Evolutionary conservation across 2,888 invertebrate genomes (phyloP).

Genomic region (Muschampia plurimacula): DNA sequence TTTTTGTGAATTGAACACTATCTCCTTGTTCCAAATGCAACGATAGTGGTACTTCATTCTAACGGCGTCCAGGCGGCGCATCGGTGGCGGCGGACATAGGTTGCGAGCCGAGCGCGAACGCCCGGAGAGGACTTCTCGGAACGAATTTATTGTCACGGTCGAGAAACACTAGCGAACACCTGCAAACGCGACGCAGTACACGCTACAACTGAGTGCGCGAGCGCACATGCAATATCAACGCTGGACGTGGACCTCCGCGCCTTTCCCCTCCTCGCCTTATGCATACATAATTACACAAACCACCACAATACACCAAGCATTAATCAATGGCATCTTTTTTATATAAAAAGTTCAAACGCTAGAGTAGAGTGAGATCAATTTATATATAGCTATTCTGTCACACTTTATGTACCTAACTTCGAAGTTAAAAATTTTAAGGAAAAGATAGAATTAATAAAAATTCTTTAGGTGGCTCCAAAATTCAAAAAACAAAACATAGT

Average conservation of each 20-base stretch:
- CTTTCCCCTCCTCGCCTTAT: constrained; percentile 46
- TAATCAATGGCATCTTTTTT: background rate
- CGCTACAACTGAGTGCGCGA: constrained; percentile 66
- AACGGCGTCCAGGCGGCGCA: constrained; percentile 79
- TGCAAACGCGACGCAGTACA: constrained; percentile 72
- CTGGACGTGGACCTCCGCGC: constrained; percentile 46
- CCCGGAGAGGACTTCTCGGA: constrained; percentile 69
- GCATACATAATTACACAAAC: no score
- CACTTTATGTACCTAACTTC: no score
- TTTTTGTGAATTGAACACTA: no score
- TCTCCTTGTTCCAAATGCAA: constrained; percentile 97
- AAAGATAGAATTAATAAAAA: no score
- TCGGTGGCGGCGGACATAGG: constrained; percentile 81
- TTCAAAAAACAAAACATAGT: no score
- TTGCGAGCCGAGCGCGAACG: constrained; percentile 77
- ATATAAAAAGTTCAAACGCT: background rate
- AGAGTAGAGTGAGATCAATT: no score
- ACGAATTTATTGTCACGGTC: constrained; percentile 83
- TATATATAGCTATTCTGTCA: no score
- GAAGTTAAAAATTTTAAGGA: no score
- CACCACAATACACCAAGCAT: background rate
- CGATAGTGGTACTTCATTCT: constrained; percentile 91
- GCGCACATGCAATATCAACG: constrained; percentile 52
- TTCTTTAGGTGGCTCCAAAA: no score
- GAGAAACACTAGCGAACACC: constrained; percentile 54